Evolutionary conservation across 2,888 invertebrate species (phyloP).

Genomic region (Plagodis pulveraria): DNA sequence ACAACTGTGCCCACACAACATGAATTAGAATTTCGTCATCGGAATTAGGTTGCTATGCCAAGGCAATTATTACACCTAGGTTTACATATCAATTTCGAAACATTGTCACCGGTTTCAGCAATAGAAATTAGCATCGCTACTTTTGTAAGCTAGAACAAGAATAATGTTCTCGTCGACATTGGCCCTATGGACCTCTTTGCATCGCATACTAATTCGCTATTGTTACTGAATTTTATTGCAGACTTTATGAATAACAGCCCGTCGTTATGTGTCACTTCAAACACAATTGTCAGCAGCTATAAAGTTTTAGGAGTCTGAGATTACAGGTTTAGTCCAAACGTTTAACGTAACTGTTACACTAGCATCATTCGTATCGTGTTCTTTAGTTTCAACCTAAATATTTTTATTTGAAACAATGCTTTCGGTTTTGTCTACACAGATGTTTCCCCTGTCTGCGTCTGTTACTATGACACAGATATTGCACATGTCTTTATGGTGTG

Average conservation of each 20-base stretch:
- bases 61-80: constrained; percentile 19
- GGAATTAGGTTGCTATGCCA: constrained; percentile 24
- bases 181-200: constrained; percentile 49
- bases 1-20: constrained; percentile 21
- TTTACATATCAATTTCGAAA: constrained; percentile 28
- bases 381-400: constrained; percentile 28
- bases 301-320: constrained; percentile 45
- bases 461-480: constrained; percentile 50
- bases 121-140: constrained; percentile 13
- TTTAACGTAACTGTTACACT: constrained; percentile 5
- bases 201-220: constrained; percentile 55
- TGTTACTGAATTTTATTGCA: constrained; percentile 56
- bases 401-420: constrained; percentile 27
- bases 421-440: constrained; percentile 50
- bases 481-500: constrained; percentile 40
- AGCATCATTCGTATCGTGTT: constrained; percentile 8
- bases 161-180: constrained; percentile 39
- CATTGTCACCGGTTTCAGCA: constrained; percentile 21
- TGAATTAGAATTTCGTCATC: constrained; percentile 23
- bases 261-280: constrained; percentile 55
- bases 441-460: constrained; percentile 42
- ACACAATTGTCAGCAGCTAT: constrained; percentile 46
- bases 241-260: constrained; percentile 63
- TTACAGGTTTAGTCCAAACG: constrained; percentile 40
- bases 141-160: constrained; percentile 18